Evolutionary conservation across 92 coral and sea anemone species (phyloP).

Genomic region (Phenganax stokvisi): DNA sequence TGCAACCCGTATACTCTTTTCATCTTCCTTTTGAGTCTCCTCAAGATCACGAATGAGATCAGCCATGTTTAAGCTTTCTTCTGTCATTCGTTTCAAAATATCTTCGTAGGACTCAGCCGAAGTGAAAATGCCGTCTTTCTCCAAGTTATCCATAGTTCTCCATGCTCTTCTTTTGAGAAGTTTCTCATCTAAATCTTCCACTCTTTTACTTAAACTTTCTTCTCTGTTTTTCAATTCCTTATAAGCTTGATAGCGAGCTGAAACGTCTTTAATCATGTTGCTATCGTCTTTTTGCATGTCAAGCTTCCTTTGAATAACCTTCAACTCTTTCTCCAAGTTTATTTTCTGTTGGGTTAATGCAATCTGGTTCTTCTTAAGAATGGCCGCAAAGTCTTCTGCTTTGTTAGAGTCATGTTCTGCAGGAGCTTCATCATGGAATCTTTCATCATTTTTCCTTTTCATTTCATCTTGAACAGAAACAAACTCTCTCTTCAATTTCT

Average conservation of each 20-base stretch:
- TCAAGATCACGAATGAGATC: slow-evolving; percentile 32
- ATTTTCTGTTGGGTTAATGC: slow-evolving; percentile 1
- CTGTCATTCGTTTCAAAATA: slow-evolving; percentile 13
- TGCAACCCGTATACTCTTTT: background rate
- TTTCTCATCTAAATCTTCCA: slow-evolving; percentile 4
- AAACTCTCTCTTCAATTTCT: background rate
- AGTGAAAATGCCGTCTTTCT: background rate
- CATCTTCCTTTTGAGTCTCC: slow-evolving; percentile 7
- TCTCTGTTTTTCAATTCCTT: slow-evolving; percentile 11
- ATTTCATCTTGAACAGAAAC: background rate
- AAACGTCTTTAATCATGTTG: background rate
- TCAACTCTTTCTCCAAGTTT: slow-evolving; percentile 4
- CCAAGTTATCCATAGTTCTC: background rate
- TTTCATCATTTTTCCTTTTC: background rate
- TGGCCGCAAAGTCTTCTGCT: background rate
- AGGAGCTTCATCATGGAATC: background rate
- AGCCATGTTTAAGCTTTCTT: slow-evolving; percentile 21
- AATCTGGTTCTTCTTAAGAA: background rate
- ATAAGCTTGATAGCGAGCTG: background rate
- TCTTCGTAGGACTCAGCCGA: slow-evolving; percentile 12
- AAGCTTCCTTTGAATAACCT: background rate
- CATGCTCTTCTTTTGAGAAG: slow-evolving; percentile 8
- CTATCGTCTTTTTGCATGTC: slow-evolving; percentile 1
- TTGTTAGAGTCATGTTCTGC: no score
- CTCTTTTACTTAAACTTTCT: background rate